phyloP scores from a whole-genome alignment of 2,113 vertebrate genomes.

The Microcebus lehilahytsara region DNA sequence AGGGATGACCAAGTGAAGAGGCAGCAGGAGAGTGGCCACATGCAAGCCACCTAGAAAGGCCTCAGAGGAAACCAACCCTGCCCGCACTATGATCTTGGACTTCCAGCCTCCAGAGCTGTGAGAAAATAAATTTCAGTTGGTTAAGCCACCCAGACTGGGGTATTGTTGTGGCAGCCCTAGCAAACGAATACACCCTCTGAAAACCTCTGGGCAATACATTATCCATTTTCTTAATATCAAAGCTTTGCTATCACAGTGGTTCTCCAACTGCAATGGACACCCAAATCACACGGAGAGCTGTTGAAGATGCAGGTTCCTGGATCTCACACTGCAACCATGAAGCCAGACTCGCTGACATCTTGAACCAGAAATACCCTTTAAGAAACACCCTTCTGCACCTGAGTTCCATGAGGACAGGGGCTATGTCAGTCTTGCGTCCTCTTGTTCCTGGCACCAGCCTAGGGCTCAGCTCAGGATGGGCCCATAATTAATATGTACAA shows the following conservation, averaged over 20 bases:
- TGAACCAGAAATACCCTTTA: background rate
- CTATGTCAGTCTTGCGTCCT: background rate
- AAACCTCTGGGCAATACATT: background rate
- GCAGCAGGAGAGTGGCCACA: fast-evolving
- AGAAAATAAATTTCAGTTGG: background rate
- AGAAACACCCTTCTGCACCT: background rate
- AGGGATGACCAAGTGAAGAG: background rate
- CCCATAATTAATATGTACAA: background rate
- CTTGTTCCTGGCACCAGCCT: background rate
- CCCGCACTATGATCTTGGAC: background rate
- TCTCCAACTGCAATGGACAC: background rate
- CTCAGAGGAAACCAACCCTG: background rate
- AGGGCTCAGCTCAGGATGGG: background rate
- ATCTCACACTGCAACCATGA: background rate
- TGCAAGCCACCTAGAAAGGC: background rate
- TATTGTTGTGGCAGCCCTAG: background rate
- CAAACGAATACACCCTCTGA: background rate
- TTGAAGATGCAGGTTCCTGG: background rate
- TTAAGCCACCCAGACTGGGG: background rate
- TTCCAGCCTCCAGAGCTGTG: background rate
- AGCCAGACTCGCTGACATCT: background rate
- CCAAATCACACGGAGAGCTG: background rate
- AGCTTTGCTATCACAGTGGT: background rate
- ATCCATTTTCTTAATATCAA: background rate
- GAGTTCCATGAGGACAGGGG: background rate